Conservation (phyloP, 2,113 vertebrate species). For the Struthidea cinerea region DNA sequence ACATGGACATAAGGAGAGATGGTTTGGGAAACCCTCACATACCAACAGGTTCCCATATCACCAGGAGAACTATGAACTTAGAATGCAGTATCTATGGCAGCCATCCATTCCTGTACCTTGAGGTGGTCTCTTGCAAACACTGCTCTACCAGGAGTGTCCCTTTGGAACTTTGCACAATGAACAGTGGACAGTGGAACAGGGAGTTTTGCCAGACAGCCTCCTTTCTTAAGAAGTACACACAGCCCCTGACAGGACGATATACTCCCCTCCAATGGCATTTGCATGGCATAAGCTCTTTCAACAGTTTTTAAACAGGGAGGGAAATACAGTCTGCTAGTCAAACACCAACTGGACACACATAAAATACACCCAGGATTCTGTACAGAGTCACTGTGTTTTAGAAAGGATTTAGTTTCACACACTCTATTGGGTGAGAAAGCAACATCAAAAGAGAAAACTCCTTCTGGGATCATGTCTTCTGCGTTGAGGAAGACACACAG, state of each 20-base stretch:
- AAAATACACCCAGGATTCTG: slow-evolving; percentile 53
- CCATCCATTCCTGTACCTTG: no score
- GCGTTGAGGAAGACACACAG: not conserved
- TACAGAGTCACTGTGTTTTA: slow-evolving; percentile 34
- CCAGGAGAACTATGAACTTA: not conserved
- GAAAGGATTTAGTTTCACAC: slow-evolving; percentile 66
- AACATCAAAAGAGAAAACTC: slow-evolving; percentile 69
- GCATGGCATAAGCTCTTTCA: not conserved
- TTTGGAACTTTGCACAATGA: not conserved
- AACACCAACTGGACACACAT: slow-evolving; percentile 46
- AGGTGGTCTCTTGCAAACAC: not conserved
- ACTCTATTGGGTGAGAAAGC: slow-evolving; percentile 65
- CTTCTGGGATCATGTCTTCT: slow-evolving; percentile 60
- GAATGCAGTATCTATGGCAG: fast-evolving
- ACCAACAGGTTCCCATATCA: fast-evolving
- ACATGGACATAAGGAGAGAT: not conserved
- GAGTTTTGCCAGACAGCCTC: not conserved
- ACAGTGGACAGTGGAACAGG: not conserved
- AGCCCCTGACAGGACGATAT: not conserved
- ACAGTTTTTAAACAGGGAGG: not conserved
- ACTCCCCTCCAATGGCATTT: not conserved
- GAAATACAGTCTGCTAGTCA: slow-evolving; percentile 50
- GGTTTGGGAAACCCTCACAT: not conserved
- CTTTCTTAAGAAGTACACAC: not conserved
- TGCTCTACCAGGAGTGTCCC: not conserved